These are phyloP conservation scores for Diadegma fenestrale DNA, from an alignment of 2,888 invertebrate species.

Conservation along the genomic window DNA sequence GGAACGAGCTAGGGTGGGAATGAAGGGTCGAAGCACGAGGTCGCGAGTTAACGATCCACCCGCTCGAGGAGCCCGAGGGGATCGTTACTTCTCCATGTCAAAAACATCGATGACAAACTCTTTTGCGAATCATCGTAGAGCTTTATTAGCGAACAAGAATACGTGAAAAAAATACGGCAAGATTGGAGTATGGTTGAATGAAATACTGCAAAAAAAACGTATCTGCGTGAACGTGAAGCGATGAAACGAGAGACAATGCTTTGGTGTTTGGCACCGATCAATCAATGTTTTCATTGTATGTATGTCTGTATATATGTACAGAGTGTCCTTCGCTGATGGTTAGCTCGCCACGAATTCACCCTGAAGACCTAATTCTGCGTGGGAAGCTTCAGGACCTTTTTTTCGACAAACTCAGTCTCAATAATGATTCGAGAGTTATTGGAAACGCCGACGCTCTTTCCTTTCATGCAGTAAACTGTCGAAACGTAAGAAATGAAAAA, in stretches of 20 bases:
- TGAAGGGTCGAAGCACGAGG: slow-evolving; percentile 31
- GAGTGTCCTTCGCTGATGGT: background rate
- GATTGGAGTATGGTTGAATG: background rate
- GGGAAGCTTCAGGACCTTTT: background rate
- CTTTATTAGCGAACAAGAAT: slow-evolving; percentile 11
- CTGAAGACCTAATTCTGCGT: background rate
- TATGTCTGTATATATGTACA: background rate
- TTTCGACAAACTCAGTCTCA: background rate
- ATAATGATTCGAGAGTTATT: background rate
- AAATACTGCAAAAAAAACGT: background rate
- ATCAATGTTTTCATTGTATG: slow-evolving; percentile 9
- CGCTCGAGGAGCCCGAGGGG: slow-evolving; percentile 8
- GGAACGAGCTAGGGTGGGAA: background rate
- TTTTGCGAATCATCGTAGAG: slow-evolving; percentile 16
- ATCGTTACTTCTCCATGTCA: slow-evolving; percentile 34
- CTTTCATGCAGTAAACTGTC: background rate
- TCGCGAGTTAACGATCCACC: slow-evolving; percentile 47
- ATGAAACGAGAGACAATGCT: slow-evolving; percentile 34
- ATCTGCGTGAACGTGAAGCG: slow-evolving; percentile 3
- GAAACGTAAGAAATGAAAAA: background rate
- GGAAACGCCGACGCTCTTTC: background rate
- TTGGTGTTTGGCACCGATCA: slow-evolving; percentile 39
- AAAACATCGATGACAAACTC: slow-evolving; percentile 38
- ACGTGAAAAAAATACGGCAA: slow-evolving; percentile 1
- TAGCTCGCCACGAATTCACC: background rate